These are phyloP conservation scores for Halcyon smyrnensis DNA, from an alignment of 2,797 vertebrate species.

Conservation along the genomic window DNA sequence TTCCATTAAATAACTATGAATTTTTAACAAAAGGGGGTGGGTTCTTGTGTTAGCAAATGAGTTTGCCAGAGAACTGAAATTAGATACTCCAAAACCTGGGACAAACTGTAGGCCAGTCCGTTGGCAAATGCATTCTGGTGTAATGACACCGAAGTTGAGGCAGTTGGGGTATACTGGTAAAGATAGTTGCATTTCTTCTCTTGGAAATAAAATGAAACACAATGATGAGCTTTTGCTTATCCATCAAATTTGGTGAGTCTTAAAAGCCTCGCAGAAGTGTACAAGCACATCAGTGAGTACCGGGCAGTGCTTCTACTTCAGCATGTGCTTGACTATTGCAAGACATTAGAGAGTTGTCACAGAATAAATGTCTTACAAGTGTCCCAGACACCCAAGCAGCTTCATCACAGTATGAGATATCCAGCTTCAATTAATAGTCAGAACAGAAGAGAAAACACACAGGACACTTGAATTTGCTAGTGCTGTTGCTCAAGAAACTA, in stretches of 20 bases:
- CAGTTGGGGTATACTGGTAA: not conserved
- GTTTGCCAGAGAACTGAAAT: not conserved
- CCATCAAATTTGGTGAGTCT: not conserved
- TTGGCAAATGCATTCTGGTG: rapidly evolving
- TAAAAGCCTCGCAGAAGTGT: rapidly evolving
- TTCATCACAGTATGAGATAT: not conserved
- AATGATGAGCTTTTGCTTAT: not conserved
- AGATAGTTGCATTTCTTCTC: not conserved
- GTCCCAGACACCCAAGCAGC: not conserved
- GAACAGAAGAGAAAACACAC: not conserved
- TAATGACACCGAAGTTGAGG: rapidly evolving
- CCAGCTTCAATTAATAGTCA: not conserved
- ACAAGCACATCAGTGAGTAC: too few species aligned
- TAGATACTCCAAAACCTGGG: rapidly evolving
- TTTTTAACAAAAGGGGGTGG: not conserved
- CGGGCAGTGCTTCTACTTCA: not conserved
- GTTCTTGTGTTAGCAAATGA: not conserved
- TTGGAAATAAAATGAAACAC: not conserved
- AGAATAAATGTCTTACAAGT: not conserved
- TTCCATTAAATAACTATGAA: rapidly evolving
- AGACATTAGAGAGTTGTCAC: rapidly evolving
- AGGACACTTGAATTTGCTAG: too few species aligned
- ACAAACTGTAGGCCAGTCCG: rapidly evolving
- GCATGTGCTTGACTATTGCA: rapidly evolving
- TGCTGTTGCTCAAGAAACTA: not conserved